phyloP scores from a whole-genome alignment of 2,113 vertebrate genomes.

The Raja brachyura region DNA sequence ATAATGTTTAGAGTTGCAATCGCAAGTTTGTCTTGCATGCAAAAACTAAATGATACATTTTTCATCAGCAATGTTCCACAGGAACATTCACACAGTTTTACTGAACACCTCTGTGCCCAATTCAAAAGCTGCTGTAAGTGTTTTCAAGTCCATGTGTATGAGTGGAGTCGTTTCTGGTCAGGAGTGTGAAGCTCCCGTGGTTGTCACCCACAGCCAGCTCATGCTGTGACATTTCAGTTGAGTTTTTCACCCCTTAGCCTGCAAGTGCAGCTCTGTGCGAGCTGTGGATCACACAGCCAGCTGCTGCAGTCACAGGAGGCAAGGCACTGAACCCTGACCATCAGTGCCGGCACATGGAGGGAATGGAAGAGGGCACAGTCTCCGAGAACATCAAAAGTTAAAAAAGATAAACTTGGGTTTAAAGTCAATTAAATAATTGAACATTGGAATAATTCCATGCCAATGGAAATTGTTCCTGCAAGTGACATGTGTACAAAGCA shows the following conservation, averaged over 20 bases:
- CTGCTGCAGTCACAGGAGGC: neutral
- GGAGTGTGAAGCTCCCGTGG: too few species aligned
- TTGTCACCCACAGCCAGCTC: too few species aligned
- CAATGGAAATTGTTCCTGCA: neutral
- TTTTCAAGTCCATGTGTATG: neutral
- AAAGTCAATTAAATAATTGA: neutral
- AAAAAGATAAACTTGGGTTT: neutral
- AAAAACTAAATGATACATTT: neutral
- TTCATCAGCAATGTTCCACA: neutral
- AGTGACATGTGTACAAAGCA: neutral
- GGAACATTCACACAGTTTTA: neutral
- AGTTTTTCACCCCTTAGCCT: neutral
- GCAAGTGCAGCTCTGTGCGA: neutral
- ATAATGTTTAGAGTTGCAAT: neutral
- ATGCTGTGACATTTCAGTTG: neutral
- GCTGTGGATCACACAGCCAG: neutral
- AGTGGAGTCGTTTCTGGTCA: neutral
- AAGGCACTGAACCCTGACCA: neutral
- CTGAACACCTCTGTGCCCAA: neutral
- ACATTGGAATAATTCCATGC: neutral
- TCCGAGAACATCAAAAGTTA: neutral
- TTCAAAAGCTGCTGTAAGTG: neutral
- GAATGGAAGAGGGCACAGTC: neutral
- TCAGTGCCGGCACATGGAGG: neutral
- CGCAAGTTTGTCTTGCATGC: neutral